Percentiles rank a stretch among this genome's conserved stretches.
phyloP scores from a whole-genome alignment of 2,113 vertebrate genomes.

The Corydoras sp. region DNA sequence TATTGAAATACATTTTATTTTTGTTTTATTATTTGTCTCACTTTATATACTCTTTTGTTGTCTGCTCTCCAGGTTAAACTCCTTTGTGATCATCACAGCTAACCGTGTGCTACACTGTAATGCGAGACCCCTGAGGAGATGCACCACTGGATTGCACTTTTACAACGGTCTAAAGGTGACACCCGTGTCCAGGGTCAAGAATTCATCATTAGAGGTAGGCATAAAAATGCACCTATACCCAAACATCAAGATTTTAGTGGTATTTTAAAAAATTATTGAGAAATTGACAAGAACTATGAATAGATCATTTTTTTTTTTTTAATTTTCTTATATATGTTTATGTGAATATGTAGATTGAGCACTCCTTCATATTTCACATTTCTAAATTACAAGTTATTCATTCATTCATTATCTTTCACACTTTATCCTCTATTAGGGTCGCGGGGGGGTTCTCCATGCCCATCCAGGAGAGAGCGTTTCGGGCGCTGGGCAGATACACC shows the following conservation, averaged over 20 bases:
- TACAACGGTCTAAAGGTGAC: conserved; percentile 94
- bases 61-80: conserved; percentile 75
- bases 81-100: conserved; percentile 95
- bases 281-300: too few species aligned
- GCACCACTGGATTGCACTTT: conserved; percentile 97
- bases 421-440: too few species aligned
- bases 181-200: conserved; percentile 92
- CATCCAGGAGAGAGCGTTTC: too few species aligned
- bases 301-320: too few species aligned
- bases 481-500: too few species aligned
- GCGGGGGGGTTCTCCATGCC: too few species aligned
- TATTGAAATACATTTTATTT: too few species aligned
- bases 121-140: conserved; percentile 96
- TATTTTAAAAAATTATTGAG: background rate
- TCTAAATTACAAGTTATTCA: too few species aligned
- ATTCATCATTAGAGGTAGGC: conserved; percentile 89
- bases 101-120: conserved; percentile 94
- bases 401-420: too few species aligned
- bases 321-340: too few species aligned
- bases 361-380: too few species aligned
- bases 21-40: background rate
- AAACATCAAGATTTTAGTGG: background rate
- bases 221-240: background rate
- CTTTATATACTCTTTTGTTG: background rate
- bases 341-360: too few species aligned